phyloP scores from a whole-genome alignment of 2,797 vertebrate species.

The Tapirus indicus region DNA sequence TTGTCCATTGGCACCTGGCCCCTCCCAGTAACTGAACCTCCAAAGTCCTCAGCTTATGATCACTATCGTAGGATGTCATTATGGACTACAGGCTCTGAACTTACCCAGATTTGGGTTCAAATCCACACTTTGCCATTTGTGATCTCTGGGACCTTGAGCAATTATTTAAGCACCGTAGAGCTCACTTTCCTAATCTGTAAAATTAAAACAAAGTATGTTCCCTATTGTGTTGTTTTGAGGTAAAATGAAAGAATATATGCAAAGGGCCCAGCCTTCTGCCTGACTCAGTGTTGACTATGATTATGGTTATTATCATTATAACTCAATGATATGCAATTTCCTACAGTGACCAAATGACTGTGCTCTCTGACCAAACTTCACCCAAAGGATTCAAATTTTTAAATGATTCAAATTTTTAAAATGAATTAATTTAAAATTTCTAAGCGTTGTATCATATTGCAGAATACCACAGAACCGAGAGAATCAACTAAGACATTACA shows the following conservation, averaged over 20 bases:
- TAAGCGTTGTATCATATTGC: not conserved
- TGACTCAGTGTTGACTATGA: not conserved
- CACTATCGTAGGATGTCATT: fast-evolving
- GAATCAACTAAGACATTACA: not conserved
- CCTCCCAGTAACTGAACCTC: not conserved
- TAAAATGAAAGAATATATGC: not conserved
- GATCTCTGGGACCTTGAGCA: not conserved
- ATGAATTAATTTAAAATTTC: not conserved
- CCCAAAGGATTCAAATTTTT: not conserved
- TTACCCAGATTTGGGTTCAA: not conserved
- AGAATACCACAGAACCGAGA: not conserved
- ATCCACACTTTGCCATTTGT: not conserved
- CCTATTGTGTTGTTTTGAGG: not conserved
- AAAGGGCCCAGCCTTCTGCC: not conserved
- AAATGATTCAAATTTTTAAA: not conserved
- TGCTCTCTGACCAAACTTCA: not conserved
- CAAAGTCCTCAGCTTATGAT: not conserved
- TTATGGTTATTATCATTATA: not conserved
- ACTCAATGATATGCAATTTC: not conserved
- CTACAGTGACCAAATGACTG: not conserved
- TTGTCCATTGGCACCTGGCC: no score
- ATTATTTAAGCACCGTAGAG: not conserved
- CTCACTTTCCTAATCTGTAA: not conserved
- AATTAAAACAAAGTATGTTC: not conserved
- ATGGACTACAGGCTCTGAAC: not conserved